Evolutionary conservation across 2,113 vertebrate species (phyloP).

Genomic region (Caracal caracal): DNA sequence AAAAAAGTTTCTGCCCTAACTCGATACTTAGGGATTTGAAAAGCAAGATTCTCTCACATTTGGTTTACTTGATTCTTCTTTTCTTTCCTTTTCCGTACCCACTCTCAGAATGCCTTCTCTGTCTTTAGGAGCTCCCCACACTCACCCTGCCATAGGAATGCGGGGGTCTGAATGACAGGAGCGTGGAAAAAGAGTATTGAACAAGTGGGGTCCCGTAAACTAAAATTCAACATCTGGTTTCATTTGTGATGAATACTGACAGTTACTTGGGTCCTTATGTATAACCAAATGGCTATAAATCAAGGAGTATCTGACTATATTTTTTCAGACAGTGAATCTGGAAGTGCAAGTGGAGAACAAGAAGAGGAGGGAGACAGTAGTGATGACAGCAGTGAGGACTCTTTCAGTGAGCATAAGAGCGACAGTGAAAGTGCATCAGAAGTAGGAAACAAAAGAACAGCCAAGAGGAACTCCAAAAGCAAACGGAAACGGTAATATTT

Average conservation of each 20-base stretch:
- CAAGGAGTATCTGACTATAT: not conserved
- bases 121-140: not conserved
- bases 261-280: not conserved
- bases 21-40: not conserved
- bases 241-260: not conserved
- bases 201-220: too few species aligned
- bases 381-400: conserved; percentile 84
- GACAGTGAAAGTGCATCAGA: conserved; percentile 87
- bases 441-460: conserved; percentile 80
- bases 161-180: not conserved
- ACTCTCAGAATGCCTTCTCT: not conserved
- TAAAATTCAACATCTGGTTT: not conserved
- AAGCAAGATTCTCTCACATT: not conserved
- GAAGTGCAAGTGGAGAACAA: conserved; percentile 86
- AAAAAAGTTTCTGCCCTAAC: not conserved
- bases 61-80: not conserved
- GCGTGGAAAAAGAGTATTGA: not conserved
- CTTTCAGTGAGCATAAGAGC: conserved; percentile 85
- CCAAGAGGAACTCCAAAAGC: conserved; percentile 78
- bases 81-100: not conserved
- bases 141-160: not conserved
- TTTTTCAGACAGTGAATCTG: conserved; percentile 86
- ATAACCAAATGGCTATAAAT: not conserved
- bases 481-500: conserved; percentile 79
- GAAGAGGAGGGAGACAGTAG: conserved; percentile 82